These are phyloP conservation scores for Ophioderma brevispina DNA, from an alignment of 35 echinoderm and acorn worm genomes.

Conservation along the genomic window DNA sequence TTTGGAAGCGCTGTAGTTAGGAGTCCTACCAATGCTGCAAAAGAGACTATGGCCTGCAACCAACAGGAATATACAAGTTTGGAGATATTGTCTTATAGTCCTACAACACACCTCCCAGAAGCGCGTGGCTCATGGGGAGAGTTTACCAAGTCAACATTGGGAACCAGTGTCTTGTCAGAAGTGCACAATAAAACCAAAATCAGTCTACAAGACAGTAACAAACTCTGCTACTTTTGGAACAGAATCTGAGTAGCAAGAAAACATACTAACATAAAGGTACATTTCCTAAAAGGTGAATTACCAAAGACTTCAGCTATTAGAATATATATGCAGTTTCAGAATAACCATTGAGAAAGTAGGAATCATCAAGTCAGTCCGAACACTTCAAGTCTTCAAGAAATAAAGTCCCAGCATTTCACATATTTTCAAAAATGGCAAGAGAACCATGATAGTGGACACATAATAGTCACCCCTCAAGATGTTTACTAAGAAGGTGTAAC, in stretches of 20 bases:
- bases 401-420: too few relatives aligned
- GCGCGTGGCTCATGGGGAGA: slow-evolving; percentile 21
- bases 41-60: slow-evolving; percentile 25
- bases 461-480: too few relatives aligned
- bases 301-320: too few relatives aligned
- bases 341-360: too few relatives aligned
- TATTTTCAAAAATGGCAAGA: too few relatives aligned
- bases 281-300: too few relatives aligned
- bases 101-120: slow-evolving; percentile 35
- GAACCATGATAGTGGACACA: too few relatives aligned
- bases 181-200: not conserved
- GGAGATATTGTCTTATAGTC: slow-evolving; percentile 55
- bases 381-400: too few relatives aligned
- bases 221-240: slow-evolving; percentile 23
- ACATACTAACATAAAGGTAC: too few relatives aligned
- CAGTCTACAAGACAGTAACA: slow-evolving; percentile 1
- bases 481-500: too few relatives aligned
- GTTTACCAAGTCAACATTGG: not conserved
- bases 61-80: slow-evolving; percentile 32
- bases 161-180: slow-evolving; percentile 1
- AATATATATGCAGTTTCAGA: too few relatives aligned
- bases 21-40: slow-evolving; percentile 47
- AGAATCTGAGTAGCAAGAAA: not conserved
- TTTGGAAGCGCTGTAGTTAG: slow-evolving; percentile 53
- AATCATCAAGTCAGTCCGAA: too few relatives aligned